These are phyloP conservation scores for Drosophila nikananu DNA, from an alignment of 1,140 invertebrate species.

Conservation along the genomic window DNA sequence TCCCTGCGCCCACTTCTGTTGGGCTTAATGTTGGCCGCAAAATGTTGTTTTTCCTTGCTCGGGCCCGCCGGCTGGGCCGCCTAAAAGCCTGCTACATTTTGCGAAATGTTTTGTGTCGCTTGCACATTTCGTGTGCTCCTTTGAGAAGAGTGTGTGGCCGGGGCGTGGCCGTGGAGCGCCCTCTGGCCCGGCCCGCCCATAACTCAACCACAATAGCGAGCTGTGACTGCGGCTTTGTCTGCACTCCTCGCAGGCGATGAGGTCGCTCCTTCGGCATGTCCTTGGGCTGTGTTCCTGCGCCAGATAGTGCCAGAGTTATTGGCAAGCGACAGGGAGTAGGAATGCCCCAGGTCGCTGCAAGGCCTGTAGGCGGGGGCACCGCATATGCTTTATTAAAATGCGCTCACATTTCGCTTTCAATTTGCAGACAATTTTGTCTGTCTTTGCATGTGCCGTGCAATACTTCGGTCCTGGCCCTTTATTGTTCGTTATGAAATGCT, in stretches of 20 bases:
- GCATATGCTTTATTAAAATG: constrained; percentile 83
- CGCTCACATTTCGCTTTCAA: constrained; percentile 77
- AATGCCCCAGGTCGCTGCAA: constrained; percentile 10
- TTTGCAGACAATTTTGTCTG: constrained; percentile 63
- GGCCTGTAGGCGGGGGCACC: constrained; percentile 27
- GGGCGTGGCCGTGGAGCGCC: constrained; percentile 34
- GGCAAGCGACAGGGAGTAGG: constrained; percentile 58
- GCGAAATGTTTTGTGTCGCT: constrained; percentile 71
- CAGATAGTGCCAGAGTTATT: constrained; percentile 81
- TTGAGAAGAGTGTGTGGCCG: constrained; percentile 57
- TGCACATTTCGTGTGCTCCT: constrained; percentile 65
- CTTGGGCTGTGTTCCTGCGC: constrained; percentile 7
- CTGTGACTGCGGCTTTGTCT: constrained; percentile 76
- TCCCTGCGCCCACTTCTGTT: constrained; percentile 15
- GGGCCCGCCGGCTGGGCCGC: constrained; percentile 42
- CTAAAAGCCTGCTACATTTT: constrained; percentile 70
- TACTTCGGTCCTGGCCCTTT: constrained; percentile 21
- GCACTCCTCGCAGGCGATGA: constrained; percentile 61
- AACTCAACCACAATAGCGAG: constrained; percentile 66
- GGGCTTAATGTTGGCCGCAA: constrained; percentile 62
- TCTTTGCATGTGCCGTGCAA: constrained; percentile 32
- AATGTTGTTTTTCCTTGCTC: constrained; percentile 66
- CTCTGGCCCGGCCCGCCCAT: constrained; percentile 44
- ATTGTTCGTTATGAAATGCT: constrained; percentile 48
- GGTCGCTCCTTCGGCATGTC: constrained; percentile 24